A percentile compares a stretch with the other conserved stretches of the same genome.
These are phyloP conservation scores for Chrysochloris asiatica DNA, from an alignment of 2,113 vertebrate genomes.

Conservation along the genomic window DNA sequence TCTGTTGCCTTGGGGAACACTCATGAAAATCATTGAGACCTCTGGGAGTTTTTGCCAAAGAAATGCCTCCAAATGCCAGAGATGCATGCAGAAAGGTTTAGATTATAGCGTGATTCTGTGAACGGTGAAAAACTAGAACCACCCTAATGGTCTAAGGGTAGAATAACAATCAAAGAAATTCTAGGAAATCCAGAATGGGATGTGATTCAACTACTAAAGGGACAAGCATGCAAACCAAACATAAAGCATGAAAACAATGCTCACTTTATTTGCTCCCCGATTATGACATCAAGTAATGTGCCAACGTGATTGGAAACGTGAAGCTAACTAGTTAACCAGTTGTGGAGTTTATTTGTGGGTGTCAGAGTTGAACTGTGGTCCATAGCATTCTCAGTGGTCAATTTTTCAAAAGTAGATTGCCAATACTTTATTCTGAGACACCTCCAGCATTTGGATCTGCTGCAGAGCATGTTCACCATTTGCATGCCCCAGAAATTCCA, in stretches of 20 bases:
- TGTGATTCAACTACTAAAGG: accelerated
- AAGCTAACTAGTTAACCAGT: neutral
- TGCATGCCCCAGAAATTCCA: neutral
- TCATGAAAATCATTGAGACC: neutral
- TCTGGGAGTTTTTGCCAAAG: neutral
- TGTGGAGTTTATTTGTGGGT: neutral
- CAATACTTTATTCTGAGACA: neutral
- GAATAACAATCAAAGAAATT: no score
- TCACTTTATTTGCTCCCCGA: no score
- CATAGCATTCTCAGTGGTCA: neutral
- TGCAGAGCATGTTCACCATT: neutral
- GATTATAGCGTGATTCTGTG: neutral
- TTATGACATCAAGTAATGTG: accelerated
- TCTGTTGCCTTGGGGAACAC: no score
- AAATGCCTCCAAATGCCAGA: neutral
- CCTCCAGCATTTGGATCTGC: neutral
- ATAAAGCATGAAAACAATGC: accelerated
- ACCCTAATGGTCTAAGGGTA: neutral
- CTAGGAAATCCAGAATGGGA: neutral
- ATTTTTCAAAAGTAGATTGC: neutral
- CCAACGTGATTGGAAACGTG: neutral
- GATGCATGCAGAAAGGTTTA: neutral
- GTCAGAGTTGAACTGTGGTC: neutral
- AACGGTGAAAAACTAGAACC: neutral
- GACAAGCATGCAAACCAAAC: accelerated